phyloP scores from a whole-genome alignment of 2,888 invertebrate species.

The Orthosia gracilis region DNA sequence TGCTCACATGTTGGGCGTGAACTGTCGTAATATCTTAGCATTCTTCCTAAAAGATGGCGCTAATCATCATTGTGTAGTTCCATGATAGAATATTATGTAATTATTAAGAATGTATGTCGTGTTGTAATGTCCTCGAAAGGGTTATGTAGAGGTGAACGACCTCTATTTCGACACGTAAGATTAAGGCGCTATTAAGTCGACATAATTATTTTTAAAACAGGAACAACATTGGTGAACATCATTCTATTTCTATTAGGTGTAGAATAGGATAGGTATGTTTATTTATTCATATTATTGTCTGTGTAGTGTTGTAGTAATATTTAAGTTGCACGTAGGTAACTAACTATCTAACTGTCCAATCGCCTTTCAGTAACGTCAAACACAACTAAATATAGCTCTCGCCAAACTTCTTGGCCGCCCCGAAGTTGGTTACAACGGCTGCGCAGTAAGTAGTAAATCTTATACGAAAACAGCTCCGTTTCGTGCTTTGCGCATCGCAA shows the following conservation, averaged over 20 bases:
- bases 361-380: constrained; percentile 9
- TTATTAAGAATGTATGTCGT: constrained; percentile 7
- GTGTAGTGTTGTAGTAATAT: not conserved
- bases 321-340: not conserved
- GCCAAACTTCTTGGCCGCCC: too few species aligned
- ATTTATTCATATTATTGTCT: not conserved
- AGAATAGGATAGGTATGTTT: not conserved
- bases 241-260: not conserved
- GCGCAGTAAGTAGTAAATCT: too few species aligned
- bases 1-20: constrained; percentile 44
- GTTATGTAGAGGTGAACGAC: constrained; percentile 34
- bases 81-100: constrained; percentile 28
- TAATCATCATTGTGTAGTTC: constrained; percentile 22
- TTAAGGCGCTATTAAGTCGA: not conserved
- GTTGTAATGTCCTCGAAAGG: constrained; percentile 32
- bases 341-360: constrained; percentile 12
- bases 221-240: constrained; percentile 6
- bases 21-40: constrained; percentile 27
- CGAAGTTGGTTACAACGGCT: too few species aligned
- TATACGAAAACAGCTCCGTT: too few species aligned
- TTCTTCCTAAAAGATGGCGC: constrained; percentile 61
- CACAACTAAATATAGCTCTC: not conserved
- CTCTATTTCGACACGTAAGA: constrained; percentile 1
- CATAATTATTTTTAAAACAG: not conserved
- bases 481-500: too few species aligned